Conservation (phyloP, 2,888 invertebrate genomes). For the Caradrina kadenii region DNA sequence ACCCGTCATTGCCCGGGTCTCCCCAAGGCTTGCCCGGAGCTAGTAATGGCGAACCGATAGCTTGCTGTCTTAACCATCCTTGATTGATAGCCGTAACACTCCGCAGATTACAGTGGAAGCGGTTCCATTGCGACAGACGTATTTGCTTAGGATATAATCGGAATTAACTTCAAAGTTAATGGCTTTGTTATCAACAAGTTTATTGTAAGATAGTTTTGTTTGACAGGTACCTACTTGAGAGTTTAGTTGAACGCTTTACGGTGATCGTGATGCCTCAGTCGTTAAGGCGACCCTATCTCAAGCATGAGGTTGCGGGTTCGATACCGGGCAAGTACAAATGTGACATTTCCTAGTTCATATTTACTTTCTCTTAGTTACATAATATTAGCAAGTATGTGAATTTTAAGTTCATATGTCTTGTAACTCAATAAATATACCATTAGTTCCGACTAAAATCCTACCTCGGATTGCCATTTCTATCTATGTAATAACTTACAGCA, state of each 20-base stretch:
- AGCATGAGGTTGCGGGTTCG: too few relatives aligned
- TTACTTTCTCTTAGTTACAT: too few relatives aligned
- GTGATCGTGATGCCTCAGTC: too few relatives aligned
- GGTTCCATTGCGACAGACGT: slow-evolving; percentile 11
- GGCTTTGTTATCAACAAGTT: background rate
- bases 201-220: background rate
- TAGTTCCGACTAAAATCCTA: too few relatives aligned
- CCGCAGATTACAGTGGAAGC: slow-evolving; percentile 20
- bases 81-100: slow-evolving; percentile 47
- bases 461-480: background rate
- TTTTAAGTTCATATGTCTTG: too few relatives aligned
- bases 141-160: slow-evolving; percentile 27
- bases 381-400: too few relatives aligned
- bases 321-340: too few relatives aligned
- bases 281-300: too few relatives aligned
- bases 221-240: too few relatives aligned
- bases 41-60: slow-evolving; percentile 61
- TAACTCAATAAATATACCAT: too few relatives aligned
- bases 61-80: slow-evolving; percentile 48
- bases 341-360: too few relatives aligned
- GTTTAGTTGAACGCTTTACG: too few relatives aligned
- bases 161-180: slow-evolving; percentile 1
- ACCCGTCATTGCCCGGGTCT: background rate
- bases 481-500: slow-evolving; percentile 13
- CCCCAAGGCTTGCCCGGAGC: slow-evolving; percentile 18